A percentile compares a stretch with the other conserved stretches of the same genome.
Conservation (phyloP, 2,113 vertebrate species). For the Zosterops lateralis region DNA sequence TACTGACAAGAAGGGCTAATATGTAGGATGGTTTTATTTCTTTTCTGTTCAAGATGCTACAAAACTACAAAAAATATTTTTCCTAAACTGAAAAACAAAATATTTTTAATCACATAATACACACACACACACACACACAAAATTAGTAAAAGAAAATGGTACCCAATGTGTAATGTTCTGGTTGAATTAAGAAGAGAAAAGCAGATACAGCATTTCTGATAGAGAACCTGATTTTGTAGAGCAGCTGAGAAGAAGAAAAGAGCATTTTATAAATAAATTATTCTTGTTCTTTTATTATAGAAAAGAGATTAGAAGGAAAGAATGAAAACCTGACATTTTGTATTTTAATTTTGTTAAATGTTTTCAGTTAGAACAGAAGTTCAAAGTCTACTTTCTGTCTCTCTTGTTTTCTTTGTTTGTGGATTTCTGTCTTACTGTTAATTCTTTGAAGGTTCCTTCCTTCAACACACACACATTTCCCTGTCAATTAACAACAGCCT, state of each 20-base stretch:
- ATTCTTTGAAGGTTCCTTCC: not conserved
- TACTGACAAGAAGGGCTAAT: not conserved
- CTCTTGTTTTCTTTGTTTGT: not conserved
- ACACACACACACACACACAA: not conserved
- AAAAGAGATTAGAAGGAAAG: not conserved
- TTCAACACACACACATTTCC: not conserved
- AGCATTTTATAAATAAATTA: not conserved
- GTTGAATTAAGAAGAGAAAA: slow-evolving; percentile 6
- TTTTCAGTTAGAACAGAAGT: not conserved
- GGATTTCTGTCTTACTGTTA: not conserved
- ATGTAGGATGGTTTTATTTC: not conserved
- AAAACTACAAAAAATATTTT: not conserved
- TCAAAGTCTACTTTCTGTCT: not conserved
- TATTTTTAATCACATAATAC: not conserved
- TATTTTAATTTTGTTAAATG: not conserved
- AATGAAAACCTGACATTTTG: not conserved
- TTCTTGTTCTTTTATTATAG: not conserved
- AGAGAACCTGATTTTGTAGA: not conserved
- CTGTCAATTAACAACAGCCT: not conserved
- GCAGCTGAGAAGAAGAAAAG: not conserved
- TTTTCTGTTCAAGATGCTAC: not conserved
- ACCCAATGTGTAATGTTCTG: not conserved
- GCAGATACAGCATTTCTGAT: not conserved
- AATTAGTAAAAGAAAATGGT: not conserved
- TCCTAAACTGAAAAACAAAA: not conserved